Conservation (phyloP, 1,140 invertebrate species). For the Heliothis virescens region DNA sequence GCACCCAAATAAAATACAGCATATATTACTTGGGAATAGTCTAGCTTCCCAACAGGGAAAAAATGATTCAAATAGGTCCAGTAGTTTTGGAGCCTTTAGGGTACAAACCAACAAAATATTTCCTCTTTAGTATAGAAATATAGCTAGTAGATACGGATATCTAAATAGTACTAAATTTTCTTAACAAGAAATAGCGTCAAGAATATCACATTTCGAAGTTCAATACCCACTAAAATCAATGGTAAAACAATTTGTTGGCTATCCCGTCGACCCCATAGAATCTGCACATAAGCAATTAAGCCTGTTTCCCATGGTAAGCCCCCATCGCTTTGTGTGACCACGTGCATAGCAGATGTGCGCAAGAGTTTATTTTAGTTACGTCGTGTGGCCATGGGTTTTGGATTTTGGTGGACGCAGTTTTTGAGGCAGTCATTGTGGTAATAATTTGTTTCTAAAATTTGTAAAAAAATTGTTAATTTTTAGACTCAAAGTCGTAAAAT, state of each 20-base stretch:
- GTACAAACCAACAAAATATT: too few relatives aligned
- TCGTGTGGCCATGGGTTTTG: conserved; percentile 20
- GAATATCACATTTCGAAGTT: neutral
- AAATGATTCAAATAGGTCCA: too few relatives aligned
- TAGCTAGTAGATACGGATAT: too few relatives aligned
- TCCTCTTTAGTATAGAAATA: too few relatives aligned
- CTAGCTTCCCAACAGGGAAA: too few relatives aligned
- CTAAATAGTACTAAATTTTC: too few relatives aligned
- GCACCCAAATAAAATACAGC: too few relatives aligned
- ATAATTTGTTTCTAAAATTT: neutral
- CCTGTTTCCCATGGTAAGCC: conserved; percentile 22
- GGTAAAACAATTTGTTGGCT: conserved; percentile 6
- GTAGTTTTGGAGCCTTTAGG: too few relatives aligned
- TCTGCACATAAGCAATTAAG: conserved; percentile 32
- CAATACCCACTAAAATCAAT: neutral
- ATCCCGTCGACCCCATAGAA: conserved; percentile 20
- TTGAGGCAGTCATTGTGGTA: neutral
- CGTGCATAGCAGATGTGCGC: conserved; percentile 46
- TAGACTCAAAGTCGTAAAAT: too few relatives aligned
- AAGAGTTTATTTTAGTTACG: conserved; percentile 41
- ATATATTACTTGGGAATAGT: too few relatives aligned
- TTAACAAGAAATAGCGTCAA: too few relatives aligned
- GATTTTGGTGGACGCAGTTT: conserved; percentile 5
- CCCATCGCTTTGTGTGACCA: conserved; percentile 35
- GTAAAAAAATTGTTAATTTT: too few relatives aligned